Conservation (phyloP, 2,888 invertebrate genomes). For the Lumbricus terrestris region DNA sequence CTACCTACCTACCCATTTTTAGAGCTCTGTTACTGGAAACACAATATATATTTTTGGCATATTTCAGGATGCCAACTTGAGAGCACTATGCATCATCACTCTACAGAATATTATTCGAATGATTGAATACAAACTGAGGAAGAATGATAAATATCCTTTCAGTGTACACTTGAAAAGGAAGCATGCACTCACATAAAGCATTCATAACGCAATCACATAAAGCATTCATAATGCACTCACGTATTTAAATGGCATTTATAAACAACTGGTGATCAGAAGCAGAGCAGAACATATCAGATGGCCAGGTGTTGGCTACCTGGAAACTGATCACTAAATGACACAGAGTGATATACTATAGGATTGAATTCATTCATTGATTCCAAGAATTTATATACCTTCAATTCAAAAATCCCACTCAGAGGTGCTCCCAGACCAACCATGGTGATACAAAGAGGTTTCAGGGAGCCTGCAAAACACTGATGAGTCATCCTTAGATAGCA, state of each 20-base stretch:
- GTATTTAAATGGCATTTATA: too few species aligned
- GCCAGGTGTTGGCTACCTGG: background rate
- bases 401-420: too few species aligned
- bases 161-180: background rate
- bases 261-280: background rate
- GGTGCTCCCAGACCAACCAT: too few species aligned
- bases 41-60: too few species aligned
- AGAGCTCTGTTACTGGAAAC: too few species aligned
- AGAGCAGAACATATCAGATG: background rate
- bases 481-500: too few species aligned
- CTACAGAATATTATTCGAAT: background rate
- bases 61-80: background rate
- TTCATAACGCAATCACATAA: too few species aligned
- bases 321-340: background rate
- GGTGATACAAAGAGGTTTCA: too few species aligned
- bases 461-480: too few species aligned
- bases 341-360: background rate
- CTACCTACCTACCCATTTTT: too few species aligned
- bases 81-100: background rate
- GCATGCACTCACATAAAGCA: background rate
- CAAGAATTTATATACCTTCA: too few species aligned
- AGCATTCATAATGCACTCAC: background rate
- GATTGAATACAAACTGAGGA: background rate
- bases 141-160: background rate
- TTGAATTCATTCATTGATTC: too few species aligned